Base-by-base conservation (phyloP, 2,888 invertebrate species). In the Sialis fuliginosa region DNA sequence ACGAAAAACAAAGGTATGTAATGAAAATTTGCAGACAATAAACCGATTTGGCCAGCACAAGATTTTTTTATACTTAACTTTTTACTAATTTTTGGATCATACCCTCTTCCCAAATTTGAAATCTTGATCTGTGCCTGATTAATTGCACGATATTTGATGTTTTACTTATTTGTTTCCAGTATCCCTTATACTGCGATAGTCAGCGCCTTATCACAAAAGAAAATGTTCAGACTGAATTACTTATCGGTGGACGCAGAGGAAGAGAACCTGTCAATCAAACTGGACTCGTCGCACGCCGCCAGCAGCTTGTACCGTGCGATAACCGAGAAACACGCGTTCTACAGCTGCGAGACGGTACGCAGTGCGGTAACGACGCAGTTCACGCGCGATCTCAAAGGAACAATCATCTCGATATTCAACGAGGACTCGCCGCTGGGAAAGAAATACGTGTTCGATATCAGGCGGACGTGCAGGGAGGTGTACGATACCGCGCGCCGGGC, bases 301-400 rank as follows among this genome's bases (percentile, higher is more conserved):
- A 83, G 83, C 42, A 85, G 86, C 35, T 65, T 88, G 31, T 88
- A 87, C 64, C 72, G 90, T 44, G 86, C 88, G 30, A 82, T 91
- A 52, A 91, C 90, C 0, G 91, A 91, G 65, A 87, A 88, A 55
- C 89, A 90, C 63, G 89, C 89, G 41, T 91, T 91, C 70, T 91
- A 88, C 66, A 87, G 87, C 63, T 90, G 90, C 67, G 90, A 91
- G 63, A 90, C 90, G 0, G 90, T 91, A 9, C 73, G 89, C 41
- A 83, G 77, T 51, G 87, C 86, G 49, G 90, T 91, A 45, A 87
- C 88, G 0, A 80, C 86, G 45, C 91, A 91, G 67, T 90, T 85
- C 61, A 87, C 88, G 47, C 74, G 89, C 51, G 90, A 90, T 67
- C 70, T 91, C 52, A 90, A 86, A 74, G 90, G 90, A 49, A 89